Percentiles rank a stretch among this genome's conserved stretches.
These are phyloP conservation scores for Pachyramphus minor DNA, from an alignment of 2,113 vertebrate species.

Conservation along the genomic window DNA sequence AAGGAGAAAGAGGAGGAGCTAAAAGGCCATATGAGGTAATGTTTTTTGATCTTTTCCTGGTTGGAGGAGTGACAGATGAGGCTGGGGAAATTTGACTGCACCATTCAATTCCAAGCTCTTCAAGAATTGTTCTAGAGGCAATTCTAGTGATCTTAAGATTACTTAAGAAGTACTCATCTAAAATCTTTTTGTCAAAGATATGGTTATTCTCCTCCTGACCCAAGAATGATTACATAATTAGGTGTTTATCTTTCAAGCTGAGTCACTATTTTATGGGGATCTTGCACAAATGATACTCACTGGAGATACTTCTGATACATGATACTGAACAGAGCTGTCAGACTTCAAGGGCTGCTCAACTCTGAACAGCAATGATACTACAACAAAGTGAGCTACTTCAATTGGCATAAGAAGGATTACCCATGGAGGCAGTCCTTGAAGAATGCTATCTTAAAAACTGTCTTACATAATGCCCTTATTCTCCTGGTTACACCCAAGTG, in stretches of 20 bases:
- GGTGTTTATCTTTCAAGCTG: not conserved
- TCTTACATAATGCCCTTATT: not conserved
- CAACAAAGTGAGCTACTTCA: not conserved
- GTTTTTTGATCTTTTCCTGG: not conserved
- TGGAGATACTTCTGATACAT: not conserved
- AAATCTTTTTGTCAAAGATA: not conserved
- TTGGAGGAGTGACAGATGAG: not conserved
- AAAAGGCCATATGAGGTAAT: not conserved
- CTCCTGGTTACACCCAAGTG: not conserved
- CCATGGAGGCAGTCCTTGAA: not conserved
- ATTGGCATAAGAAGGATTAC: not conserved
- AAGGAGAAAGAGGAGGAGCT: not conserved
- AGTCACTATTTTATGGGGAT: not conserved
- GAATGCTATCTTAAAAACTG: not conserved
- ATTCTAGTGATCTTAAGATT: not conserved
- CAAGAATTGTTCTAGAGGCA: not conserved
- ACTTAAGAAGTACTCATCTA: not conserved
- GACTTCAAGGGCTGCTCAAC: not conserved
- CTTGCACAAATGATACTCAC: not conserved
- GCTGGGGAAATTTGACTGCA: not conserved
- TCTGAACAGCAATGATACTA: not conserved
- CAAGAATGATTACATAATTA: not conserved
- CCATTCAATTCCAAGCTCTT: not conserved
- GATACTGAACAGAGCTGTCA: not conserved
- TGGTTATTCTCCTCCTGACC: accelerated